phyloP scores from a whole-genome alignment of 2,113 vertebrate species.

The Coturnix japonica region DNA sequence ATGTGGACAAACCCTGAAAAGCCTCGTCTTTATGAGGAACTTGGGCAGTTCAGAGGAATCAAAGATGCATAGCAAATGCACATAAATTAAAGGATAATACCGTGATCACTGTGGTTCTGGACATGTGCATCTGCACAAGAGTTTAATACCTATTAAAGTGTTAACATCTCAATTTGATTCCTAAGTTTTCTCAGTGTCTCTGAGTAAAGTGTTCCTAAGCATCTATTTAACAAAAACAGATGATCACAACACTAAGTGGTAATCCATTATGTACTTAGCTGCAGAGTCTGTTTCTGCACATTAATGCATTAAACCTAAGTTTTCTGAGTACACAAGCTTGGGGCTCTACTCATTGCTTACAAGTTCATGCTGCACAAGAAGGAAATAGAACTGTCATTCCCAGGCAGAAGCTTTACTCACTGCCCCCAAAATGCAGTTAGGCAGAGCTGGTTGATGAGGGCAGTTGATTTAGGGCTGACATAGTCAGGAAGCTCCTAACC shows the following conservation, averaged over 20 bases:
- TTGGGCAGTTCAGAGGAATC: background rate
- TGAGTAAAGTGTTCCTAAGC: background rate
- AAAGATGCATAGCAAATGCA: background rate
- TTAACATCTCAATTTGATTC: background rate
- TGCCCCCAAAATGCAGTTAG: background rate
- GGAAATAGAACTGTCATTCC: background rate
- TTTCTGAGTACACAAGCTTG: background rate
- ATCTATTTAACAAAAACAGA: background rate
- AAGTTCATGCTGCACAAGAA: background rate
- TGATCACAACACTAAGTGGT: background rate
- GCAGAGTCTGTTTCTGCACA: background rate
- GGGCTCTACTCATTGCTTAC: background rate
- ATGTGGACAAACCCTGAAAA: background rate
- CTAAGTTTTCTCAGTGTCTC: background rate
- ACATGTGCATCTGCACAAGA: fast-evolving
- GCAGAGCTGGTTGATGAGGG: background rate
- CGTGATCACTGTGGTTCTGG: background rate
- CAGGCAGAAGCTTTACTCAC: background rate
- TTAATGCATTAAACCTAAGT: background rate
- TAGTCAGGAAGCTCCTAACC: background rate
- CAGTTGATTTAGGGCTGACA: background rate
- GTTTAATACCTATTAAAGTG: background rate
- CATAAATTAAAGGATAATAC: background rate
- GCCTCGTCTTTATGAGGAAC: background rate
- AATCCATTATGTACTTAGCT: background rate